Conservation (phyloP, 2,888 invertebrate species). For the Encarsia formosa region DNA sequence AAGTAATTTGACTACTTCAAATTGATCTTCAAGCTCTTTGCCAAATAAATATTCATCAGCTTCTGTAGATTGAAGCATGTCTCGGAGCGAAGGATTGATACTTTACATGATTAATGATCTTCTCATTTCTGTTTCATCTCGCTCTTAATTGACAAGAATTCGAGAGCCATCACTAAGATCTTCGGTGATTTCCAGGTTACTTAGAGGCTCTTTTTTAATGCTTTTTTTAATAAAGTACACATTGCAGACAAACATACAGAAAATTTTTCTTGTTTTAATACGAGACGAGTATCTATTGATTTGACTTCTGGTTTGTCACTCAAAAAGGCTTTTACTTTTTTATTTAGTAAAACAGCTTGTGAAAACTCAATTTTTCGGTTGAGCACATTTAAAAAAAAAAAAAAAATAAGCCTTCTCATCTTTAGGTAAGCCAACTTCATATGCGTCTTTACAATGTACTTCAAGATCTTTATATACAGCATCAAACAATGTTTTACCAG, state of each 20-base stretch:
- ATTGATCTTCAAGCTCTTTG: background rate
- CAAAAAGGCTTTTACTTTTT: background rate
- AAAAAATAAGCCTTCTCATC: background rate
- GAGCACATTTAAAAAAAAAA: slow-evolving; percentile 1
- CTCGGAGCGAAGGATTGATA: background rate
- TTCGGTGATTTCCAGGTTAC: background rate
- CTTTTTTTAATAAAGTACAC: background rate
- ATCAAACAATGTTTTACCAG: background rate
- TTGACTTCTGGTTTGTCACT: background rate
- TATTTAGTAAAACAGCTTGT: background rate
- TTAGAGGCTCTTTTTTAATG: background rate
- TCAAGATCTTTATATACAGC: background rate
- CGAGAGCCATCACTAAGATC: background rate
- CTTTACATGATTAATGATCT: background rate
- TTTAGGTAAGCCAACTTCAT: slow-evolving; percentile 5
- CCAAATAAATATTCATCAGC: background rate
- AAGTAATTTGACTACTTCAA: background rate
- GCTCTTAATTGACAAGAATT: background rate
- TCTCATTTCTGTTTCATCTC: background rate
- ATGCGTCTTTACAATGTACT: slow-evolving; percentile 9
- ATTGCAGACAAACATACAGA: background rate
- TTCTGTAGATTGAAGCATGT: background rate
- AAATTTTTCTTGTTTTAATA: background rate
- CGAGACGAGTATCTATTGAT: background rate
- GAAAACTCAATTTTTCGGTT: slow-evolving; percentile 10